Conservation (phyloP, 2,888 invertebrate species). For the Xanthorhoe spadicearia region DNA sequence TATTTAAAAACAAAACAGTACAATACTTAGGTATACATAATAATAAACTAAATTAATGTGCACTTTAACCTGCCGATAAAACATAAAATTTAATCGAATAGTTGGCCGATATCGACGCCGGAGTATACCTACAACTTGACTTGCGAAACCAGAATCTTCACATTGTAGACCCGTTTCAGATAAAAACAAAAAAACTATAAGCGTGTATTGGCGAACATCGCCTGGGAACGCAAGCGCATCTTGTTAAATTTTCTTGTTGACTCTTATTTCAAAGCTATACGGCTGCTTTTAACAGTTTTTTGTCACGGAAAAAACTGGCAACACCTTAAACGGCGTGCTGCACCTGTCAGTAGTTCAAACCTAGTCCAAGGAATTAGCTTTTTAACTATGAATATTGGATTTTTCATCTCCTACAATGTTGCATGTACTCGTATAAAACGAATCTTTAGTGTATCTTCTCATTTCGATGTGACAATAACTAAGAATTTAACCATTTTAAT, state of each 20-base stretch:
- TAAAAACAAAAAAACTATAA: conserved; percentile 63
- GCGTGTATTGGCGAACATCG: conserved; percentile 63
- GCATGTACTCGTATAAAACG: background rate
- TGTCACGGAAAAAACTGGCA: conserved; percentile 60
- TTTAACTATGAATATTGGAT: conserved; percentile 42
- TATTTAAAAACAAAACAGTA: background rate
- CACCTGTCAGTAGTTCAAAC: conserved; percentile 71
- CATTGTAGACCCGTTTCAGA: conserved; percentile 80
- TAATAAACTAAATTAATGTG: conserved; percentile 20
- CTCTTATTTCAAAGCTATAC: conserved; percentile 60
- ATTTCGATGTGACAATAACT: background rate
- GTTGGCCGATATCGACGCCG: conserved; percentile 56
- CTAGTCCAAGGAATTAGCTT: conserved; percentile 62
- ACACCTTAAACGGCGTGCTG: conserved; percentile 69
- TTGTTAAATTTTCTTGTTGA: conserved; percentile 51
- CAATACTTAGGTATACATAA: background rate
- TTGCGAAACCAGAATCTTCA: conserved; percentile 82
- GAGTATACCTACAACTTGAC: conserved; percentile 72
- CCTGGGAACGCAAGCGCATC: conserved; percentile 77
- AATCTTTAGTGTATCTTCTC: background rate
- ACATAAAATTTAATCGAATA: conserved; percentile 30
- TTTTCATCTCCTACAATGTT: conserved; percentile 7
- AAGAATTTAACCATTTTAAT: background rate
- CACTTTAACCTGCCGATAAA: conserved; percentile 29
- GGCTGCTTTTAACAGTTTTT: conserved; percentile 54